Conservation (phyloP, 2,888 invertebrate species). For the Hypsopygia costalis region DNA sequence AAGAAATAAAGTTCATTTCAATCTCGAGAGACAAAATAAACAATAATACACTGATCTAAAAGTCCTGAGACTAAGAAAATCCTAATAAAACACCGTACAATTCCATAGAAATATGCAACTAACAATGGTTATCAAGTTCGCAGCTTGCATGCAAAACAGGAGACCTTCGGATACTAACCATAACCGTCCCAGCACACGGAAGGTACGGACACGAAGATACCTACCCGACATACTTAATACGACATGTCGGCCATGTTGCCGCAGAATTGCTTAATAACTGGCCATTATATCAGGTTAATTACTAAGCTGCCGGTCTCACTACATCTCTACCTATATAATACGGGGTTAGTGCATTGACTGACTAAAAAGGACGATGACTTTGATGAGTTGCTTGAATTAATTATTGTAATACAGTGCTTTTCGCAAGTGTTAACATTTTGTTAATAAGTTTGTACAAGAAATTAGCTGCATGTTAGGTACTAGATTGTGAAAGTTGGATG, state of each 20-base stretch:
- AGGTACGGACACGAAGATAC: neutral
- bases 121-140: neutral
- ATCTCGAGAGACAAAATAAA: no score
- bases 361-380: neutral
- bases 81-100: neutral
- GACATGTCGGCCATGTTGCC: constrained; percentile 51
- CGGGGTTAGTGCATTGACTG: constrained; percentile 3
- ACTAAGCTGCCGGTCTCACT: constrained; percentile 30
- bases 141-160: neutral
- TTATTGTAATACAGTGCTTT: neutral
- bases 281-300: constrained; percentile 67
- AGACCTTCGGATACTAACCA: neutral
- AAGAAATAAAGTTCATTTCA: no score
- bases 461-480: no score
- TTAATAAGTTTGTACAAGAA: no score
- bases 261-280: constrained; percentile 69
- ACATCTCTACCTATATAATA: constrained; percentile 10
- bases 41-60: no score
- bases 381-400: neutral
- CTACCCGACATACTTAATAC: constrained; percentile 23
- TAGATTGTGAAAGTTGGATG: neutral
- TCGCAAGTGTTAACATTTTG: no score
- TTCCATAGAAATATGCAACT: neutral
- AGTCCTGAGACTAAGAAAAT: neutral
- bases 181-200: neutral